Percentiles rank a stretch among this genome's conserved stretches.
Conservation (phyloP, 2,797 vertebrate genomes). For the Ctenopoma kingsleyae region DNA sequence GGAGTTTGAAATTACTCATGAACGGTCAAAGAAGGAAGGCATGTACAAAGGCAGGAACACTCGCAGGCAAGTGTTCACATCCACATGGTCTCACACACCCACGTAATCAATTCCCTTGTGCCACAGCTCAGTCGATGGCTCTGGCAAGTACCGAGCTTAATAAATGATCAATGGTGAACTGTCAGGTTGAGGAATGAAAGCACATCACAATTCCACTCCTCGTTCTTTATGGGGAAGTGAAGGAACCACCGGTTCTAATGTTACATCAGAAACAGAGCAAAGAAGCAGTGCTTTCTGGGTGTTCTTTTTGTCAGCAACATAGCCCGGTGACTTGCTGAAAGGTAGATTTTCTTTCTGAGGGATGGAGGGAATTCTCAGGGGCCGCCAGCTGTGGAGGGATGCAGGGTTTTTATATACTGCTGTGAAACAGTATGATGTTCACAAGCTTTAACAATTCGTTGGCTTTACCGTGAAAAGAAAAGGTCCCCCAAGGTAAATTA, state of each 20-base stretch:
- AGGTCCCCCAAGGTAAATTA: constrained; percentile 9
- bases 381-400: constrained; percentile 30
- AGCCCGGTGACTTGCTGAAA: constrained; percentile 41
- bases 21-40: constrained; percentile 1
- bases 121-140: constrained; percentile 62
- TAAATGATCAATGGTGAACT: constrained; percentile 76
- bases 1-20: constrained; percentile 40
- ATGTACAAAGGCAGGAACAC: constrained; percentile 23
- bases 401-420: constrained; percentile 21
- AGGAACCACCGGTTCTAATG: constrained; percentile 43
- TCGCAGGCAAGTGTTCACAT: constrained; percentile 26
- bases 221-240: constrained; percentile 35
- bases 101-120: constrained; percentile 6
- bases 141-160: constrained; percentile 57
- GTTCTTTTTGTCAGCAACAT: constrained; percentile 42
- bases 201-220: constrained; percentile 47
- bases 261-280: constrained; percentile 24
- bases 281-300: constrained; percentile 10
- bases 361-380: constrained; percentile 42
- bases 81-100: constrained; percentile 14
- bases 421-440: constrained; percentile 14
- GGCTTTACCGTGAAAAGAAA: constrained; percentile 11
- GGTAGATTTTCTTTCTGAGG: constrained; percentile 29
- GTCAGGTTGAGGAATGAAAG: constrained; percentile 75
- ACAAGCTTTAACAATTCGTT: constrained; percentile 28